phyloP scores from a whole-genome alignment of 2,113 vertebrate genomes.

The Tyto alba region DNA sequence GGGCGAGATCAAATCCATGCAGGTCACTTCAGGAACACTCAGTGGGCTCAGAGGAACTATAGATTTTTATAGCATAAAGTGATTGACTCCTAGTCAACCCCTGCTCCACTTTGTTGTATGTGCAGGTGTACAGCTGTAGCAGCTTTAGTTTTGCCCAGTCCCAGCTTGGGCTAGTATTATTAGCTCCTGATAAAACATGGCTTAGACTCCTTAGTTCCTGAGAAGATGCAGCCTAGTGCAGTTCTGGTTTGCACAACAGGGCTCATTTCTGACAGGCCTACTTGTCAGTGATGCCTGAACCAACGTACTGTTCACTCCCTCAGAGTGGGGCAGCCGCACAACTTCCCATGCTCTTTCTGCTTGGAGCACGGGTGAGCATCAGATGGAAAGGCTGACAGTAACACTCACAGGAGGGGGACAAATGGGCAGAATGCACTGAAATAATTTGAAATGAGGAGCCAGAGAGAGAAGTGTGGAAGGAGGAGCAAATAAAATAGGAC shows the following conservation, averaged over 20 bases:
- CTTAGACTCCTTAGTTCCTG: not conserved
- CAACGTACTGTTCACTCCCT: not conserved
- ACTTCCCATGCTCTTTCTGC: not conserved
- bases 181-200: not conserved
- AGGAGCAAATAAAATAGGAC: not conserved
- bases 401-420: not conserved
- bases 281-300: not conserved
- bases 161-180: too few species aligned
- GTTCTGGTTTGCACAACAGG: not conserved
- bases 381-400: too few species aligned
- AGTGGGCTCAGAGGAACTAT: not conserved
- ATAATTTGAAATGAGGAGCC: not conserved
- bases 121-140: not conserved
- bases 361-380: not conserved
- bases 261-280: too few species aligned
- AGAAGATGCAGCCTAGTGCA: not conserved
- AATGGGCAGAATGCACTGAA: not conserved
- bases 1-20: accelerated
- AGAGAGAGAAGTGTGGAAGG: not conserved
- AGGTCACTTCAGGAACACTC: too few species aligned
- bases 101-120: not conserved
- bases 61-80: accelerated
- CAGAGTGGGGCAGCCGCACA: not conserved
- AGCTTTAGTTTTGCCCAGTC: not conserved
- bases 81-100: not conserved